phyloP scores from a whole-genome alignment of 2,888 invertebrate species.

The Panorpa germanica region DNA sequence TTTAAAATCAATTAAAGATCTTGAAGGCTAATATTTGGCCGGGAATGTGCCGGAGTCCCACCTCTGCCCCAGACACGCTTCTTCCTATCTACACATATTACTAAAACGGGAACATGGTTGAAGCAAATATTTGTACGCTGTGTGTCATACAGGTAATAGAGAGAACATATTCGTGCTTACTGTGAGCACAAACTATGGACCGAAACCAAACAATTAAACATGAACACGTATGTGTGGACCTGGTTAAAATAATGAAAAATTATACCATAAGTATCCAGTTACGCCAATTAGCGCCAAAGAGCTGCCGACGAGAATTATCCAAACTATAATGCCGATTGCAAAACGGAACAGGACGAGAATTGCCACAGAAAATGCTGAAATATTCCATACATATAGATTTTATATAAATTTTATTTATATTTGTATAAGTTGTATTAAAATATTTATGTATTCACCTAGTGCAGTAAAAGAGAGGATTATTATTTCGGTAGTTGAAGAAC shows the following conservation, averaged over 20 bases:
- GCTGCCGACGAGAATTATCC: conserved; percentile 34
- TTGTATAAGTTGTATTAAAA: conserved; percentile 5
- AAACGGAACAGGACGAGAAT: conserved; percentile 32
- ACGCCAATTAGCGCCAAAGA: conserved; percentile 29
- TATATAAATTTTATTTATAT: conserved; percentile 4
- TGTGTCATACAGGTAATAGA: too few relatives aligned
- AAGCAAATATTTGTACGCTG: too few relatives aligned
- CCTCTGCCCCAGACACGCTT: too few relatives aligned
- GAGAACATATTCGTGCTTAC: too few relatives aligned
- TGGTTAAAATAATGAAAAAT: conserved; percentile 10
- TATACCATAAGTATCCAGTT: conserved; percentile 39
- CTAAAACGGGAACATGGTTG: too few relatives aligned
- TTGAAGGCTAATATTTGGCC: too few relatives aligned
- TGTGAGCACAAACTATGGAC: too few relatives aligned
- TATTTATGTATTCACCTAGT: conserved; percentile 3
- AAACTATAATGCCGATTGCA: conserved; percentile 35
- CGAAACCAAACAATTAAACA: too few relatives aligned
- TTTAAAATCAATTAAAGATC: too few relatives aligned
- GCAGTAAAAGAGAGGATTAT: background rate
- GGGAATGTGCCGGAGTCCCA: too few relatives aligned
- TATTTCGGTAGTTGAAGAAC: background rate
- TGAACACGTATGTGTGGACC: too few relatives aligned
- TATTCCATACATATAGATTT: conserved; percentile 3
- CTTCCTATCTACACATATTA: too few relatives aligned
- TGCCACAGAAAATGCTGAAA: conserved; percentile 31